Evolutionary conservation across 2,888 invertebrate species (phyloP), one percentile per base, ranked within the genome.

Genomic region (Drosophila neoperkinsi): DNA sequence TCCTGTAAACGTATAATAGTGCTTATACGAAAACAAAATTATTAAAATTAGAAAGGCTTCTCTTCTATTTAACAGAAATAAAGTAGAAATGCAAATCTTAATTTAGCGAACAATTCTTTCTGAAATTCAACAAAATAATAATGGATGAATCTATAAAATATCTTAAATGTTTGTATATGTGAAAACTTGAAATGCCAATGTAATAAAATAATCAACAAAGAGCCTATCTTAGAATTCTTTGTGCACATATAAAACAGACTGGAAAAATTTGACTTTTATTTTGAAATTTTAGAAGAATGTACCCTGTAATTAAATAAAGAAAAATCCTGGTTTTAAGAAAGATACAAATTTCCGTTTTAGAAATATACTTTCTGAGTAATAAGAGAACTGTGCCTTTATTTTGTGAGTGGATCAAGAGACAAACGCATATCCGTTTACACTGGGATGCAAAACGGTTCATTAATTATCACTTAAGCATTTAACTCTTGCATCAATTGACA

Each of bases 401-500:
- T 25, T 16, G 46, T 46, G 25, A 25, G 46, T 56, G 46, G 34
- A 34, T 33, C 33, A 16, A n/a, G 3, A 59, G 31, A 62, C 34
- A 43, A 18, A 34, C 28, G 41, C 41, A 11, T 53, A 64, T 64
- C 51, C 61, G 34, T 56, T 57, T 66, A 51, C 60, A 74, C 71
- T 64, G 34, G 61, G 50, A 41, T 50, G 55, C 64, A 61, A 74
- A 66, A 25, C 18, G 34, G n/a, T 60, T n/a, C 21, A 63, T 55
- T 71, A 63, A 71, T 66, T 77, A 74, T 50, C 38, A 33, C 13
- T 63, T 36, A 58, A 49, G 57, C 58, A 30, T 10, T 62, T 33
- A 9, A 50, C 33, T 28, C 28, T 11, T 58, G 11, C n/a, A 18
- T n/a, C 51, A 49, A 38, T 60, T 69, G 31, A 69, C 34, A 53